Base-by-base conservation (phyloP, 2,113 vertebrate species). In the Sturnus vulgaris region DNA sequence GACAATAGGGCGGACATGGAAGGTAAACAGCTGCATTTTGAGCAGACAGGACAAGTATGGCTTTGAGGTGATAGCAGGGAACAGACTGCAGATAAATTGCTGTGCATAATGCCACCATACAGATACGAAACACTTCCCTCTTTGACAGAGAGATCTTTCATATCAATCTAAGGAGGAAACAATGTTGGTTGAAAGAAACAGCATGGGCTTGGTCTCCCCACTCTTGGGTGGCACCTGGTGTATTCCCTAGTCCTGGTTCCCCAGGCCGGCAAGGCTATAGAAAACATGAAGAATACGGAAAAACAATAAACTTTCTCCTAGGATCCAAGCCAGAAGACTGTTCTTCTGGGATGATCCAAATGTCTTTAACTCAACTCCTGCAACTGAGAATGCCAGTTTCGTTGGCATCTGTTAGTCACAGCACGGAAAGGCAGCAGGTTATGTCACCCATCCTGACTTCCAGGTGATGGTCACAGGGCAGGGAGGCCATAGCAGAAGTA, bases 401-500 rank as follows among this genome's bases (percentile, higher is more conserved):
- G 18, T 33, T 82, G 49, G 7, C 12, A 49, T 47, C 31, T 92
- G n/a, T 6, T 3, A 59, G 35, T 72, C 78, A 60, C 0, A 2
- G 24, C 42, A 47, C 31, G 79, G 65, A 53, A 92, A 75, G 23
- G 3, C 14, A 28, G 14, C 46, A 70, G 23, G 7, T 20, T 60
- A 21, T 89, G 56, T 69, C 42, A 59, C 27, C 27, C 2, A 1
- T 77, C 13, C 60, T 87, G 30, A 53, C 47, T 82, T 64, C 10
- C 8, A 47, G 42, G 11, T 1, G 0, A 27, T 40, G 31, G 22
- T 56, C 11, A 22, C 21, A 52, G n/a, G 22, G 27, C 9, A 27
- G 40, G 6, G 52, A 86, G 57, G 57, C 35, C 0, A 0, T 7
- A 7, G 18, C 28, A 82, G 35, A 61, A 78, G 9, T 46, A 42